These are phyloP conservation scores for Trichopria drosophilae DNA, from an alignment of 2,888 invertebrate species.

Conservation along the genomic window DNA sequence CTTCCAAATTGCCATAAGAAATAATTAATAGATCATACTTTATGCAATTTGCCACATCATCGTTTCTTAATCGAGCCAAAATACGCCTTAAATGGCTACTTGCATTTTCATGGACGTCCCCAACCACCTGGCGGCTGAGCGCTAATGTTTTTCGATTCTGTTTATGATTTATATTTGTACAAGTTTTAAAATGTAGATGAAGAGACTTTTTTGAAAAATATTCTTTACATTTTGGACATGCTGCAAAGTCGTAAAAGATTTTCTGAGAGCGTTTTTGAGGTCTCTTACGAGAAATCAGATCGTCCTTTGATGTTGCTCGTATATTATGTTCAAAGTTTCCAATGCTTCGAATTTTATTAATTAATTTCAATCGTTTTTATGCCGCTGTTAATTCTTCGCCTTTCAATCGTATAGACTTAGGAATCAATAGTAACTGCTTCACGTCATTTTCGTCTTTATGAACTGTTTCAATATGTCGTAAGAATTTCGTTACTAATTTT, in stretches of 20 bases:
- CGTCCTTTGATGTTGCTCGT: constrained; percentile 33
- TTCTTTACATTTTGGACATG: constrained; percentile 34
- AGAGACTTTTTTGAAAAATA: constrained; percentile 31
- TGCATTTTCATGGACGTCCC: constrained; percentile 29
- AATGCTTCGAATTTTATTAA: too few relatives aligned
- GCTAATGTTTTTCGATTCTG: constrained; percentile 12
- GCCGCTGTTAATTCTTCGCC: too few relatives aligned
- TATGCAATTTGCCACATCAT: constrained; percentile 28
- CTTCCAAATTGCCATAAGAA: constrained; percentile 34
- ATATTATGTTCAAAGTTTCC: too few relatives aligned
- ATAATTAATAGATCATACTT: constrained; percentile 37
- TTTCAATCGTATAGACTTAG: constrained; percentile 1
- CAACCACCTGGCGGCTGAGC: constrained; percentile 16
- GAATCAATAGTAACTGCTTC: constrained; percentile 1
- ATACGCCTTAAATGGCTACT: constrained; percentile 23
- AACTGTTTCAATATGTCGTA: neutral
- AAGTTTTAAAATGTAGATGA: constrained; percentile 27
- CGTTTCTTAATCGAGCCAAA: constrained; percentile 36
- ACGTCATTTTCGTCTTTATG: constrained; percentile 5
- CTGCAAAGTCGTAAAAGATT: constrained; percentile 26
- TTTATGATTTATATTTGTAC: constrained; percentile 4
- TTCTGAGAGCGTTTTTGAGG: constrained; percentile 19
- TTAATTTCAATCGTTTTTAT: too few relatives aligned
- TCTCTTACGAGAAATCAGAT: constrained; percentile 34
- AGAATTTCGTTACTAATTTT: neutral